Evolutionary conservation across 2,888 invertebrate genomes (phyloP).

Genomic region (Dicranocentrus wangi): DNA sequence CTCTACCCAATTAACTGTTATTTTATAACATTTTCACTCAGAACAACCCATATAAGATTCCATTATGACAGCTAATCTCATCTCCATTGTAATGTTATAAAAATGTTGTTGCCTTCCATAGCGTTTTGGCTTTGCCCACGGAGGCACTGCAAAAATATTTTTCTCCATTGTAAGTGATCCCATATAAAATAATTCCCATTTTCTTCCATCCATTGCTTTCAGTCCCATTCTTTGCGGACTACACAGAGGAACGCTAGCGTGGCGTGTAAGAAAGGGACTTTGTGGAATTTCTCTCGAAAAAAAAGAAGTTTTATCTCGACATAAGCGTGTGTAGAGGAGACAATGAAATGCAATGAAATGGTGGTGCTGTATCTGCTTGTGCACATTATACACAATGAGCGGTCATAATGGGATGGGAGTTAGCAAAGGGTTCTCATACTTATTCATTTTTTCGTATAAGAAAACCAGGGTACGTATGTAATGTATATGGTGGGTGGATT

Average conservation of each 20-base stretch:
- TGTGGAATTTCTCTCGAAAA: no score
- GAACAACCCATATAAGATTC: slow-evolving; percentile 46
- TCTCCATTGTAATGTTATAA: slow-evolving; percentile 16
- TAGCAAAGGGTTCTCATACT: no score
- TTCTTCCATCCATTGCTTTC: not conserved
- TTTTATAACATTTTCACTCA: slow-evolving; percentile 46
- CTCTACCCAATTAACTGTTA: slow-evolving; percentile 31
- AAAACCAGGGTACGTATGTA: no score
- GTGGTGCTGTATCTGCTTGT: not conserved
- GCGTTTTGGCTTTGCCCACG: not conserved
- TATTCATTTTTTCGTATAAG: no score
- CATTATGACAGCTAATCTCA: slow-evolving; percentile 43
- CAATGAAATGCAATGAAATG: slow-evolving; percentile 22
- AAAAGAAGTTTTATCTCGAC: no score
- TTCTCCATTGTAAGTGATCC: not conserved
- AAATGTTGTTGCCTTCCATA: not conserved
- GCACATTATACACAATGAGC: slow-evolving; percentile 4
- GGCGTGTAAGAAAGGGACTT: no score
- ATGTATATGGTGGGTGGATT: no score
- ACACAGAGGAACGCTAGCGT: no score
- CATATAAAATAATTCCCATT: slow-evolving; percentile 16
- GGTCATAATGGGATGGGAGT: not conserved
- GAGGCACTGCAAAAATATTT: not conserved
- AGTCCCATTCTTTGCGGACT: not conserved
- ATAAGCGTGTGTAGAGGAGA: slow-evolving; percentile 8